Conservation (phyloP, 2,797 vertebrate genomes). For the Delichon dasypus region DNA sequence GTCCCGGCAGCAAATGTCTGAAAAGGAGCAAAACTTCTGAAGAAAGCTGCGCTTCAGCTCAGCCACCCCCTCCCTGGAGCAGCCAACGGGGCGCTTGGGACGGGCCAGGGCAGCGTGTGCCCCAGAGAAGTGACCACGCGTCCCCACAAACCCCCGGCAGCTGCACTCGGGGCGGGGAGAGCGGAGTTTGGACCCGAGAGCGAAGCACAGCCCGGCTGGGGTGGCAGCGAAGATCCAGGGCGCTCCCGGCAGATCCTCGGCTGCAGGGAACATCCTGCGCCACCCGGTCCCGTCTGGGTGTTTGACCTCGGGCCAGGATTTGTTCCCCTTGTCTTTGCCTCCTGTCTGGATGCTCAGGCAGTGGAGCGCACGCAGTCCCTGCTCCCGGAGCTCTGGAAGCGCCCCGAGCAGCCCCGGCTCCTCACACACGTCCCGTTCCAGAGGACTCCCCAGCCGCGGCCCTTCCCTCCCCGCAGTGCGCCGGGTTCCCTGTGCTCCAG, state of each 20-base stretch:
- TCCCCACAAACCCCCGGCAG: background rate
- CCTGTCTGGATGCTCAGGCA: rapidly evolving
- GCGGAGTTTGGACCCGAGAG: rapidly evolving
- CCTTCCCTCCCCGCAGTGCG: background rate
- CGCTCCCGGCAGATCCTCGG: background rate
- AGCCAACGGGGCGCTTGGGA: rapidly evolving
- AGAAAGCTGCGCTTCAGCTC: background rate
- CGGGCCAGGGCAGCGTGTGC: rapidly evolving
- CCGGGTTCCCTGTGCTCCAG: too few relatives aligned
- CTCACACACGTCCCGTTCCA: background rate
- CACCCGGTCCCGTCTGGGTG: rapidly evolving
- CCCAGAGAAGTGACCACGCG: rapidly evolving
- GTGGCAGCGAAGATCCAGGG: rapidly evolving
- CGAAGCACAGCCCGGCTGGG: background rate
- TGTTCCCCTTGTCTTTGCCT: background rate
- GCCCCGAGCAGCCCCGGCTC: background rate
- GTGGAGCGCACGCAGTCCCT: background rate
- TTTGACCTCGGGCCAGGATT: background rate
- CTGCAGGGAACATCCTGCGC: background rate
- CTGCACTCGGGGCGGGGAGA: rapidly evolving
- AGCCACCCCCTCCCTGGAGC: background rate
- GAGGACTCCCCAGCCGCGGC: background rate
- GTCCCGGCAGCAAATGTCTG: background rate
- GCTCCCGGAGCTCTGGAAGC: background rate
- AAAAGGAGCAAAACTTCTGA: background rate